Conservation (phyloP, 64 coral and sea anemone genomes). For the Dendrophyllia cribrosa region DNA sequence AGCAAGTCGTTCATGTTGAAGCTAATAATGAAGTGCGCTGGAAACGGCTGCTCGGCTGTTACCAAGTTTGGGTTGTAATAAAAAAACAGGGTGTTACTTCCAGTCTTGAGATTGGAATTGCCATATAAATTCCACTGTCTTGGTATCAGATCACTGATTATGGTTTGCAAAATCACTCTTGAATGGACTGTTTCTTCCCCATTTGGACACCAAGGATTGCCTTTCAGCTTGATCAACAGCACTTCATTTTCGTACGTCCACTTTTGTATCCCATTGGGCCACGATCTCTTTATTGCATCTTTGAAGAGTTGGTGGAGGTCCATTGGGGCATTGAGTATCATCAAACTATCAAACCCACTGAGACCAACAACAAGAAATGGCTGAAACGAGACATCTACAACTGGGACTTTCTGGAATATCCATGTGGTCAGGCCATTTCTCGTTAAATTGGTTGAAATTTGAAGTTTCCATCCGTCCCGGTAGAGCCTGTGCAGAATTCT, state of each 20-base stretch:
- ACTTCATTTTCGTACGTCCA: slow-evolving; percentile 19
- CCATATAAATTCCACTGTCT: slow-evolving; percentile 51
- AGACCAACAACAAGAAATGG: slow-evolving; percentile 68
- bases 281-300: slow-evolving; percentile 27
- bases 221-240: slow-evolving; percentile 59
- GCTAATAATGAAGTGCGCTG: slow-evolving; percentile 48
- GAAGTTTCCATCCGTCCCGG: slow-evolving; percentile 58
- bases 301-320: slow-evolving; percentile 50
- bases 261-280: slow-evolving; percentile 62
- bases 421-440: slow-evolving; percentile 34
- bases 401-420: slow-evolving; percentile 30
- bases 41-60: neutral
- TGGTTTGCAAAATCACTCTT: slow-evolving; percentile 32
- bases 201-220: slow-evolving; percentile 58
- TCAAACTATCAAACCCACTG: slow-evolving; percentile 65
- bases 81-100: slow-evolving; percentile 61
- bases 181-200: slow-evolving; percentile 58
- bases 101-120: slow-evolving; percentile 67
- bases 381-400: neutral
- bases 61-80: slow-evolving; percentile 41
- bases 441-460: slow-evolving; percentile 36
- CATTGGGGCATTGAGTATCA: slow-evolving; percentile 53
- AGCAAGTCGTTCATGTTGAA: slow-evolving; percentile 52
- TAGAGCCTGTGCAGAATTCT: slow-evolving; percentile 36
- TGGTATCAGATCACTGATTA: slow-evolving; percentile 27